Evolutionary conservation across 30 jellyfish, hydroid and myxozoan genomes (phyloP), one percentile per base, ranked within the genome.

Genomic region (Aurelia coerulea): DNA sequence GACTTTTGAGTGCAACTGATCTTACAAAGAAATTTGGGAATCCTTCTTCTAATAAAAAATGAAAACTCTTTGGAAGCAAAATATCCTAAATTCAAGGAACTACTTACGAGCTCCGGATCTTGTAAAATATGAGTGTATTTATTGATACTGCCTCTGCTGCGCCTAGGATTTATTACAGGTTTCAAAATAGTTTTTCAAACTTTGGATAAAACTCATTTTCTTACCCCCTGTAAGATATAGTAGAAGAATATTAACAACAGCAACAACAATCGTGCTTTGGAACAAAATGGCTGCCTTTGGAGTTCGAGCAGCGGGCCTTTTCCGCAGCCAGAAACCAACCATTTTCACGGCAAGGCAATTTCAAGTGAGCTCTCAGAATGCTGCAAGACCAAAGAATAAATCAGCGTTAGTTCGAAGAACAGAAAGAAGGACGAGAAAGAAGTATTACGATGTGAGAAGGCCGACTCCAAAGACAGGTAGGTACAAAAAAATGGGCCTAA

Each of bases 391-490:
- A 53, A 79, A 64, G 52, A 32, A 79, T 39, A 79, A 79, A 46
- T 16, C 72, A n/a, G 80, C 89, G 12, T 32, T 79, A 18, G 73
- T 62, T 33, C 66, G 80, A 51, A 64, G 89, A 23, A 64, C 13
- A 19, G 89, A 79, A 51, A 63, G 89, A 65, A 79, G 39, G 62
- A 66, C 23, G 59, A 66, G 80, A 23, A 49, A 10, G 16, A 79
- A 79, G 37, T 67, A 39, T 33, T 79, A 79, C 23, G 50, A 56
- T 19, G 62, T 60, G 16, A 42, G 59, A 54, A 79, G 67, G 59
- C 66, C 66, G 62, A 14, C 89, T 37, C 52, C 80, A 17, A 79
- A 42, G 10, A 56, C 89, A 34, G 80, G 89, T 79, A 60, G 12
- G 29, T 3, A 3, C 9, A 3, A 14, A 0, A 34, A 23, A 60